These are phyloP conservation scores for Carcinoscorpius rotundicauda DNA, from an alignment of 1,140 invertebrate species.

Conservation along the genomic window DNA sequence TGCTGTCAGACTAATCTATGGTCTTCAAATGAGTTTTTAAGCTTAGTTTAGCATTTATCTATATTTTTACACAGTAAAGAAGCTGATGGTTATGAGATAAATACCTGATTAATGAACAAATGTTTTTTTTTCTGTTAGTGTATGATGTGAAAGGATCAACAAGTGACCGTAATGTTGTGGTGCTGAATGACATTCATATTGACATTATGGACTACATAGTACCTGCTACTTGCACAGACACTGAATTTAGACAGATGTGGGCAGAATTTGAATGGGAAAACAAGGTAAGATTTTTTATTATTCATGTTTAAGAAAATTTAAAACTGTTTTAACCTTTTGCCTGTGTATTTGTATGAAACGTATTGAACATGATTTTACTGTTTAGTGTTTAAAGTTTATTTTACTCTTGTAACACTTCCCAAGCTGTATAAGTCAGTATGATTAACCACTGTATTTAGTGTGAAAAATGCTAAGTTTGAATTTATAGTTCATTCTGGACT, in stretches of 20 bases:
- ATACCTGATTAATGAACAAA: constrained; percentile 1
- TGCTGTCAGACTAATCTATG: too few species aligned
- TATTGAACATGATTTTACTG: too few species aligned
- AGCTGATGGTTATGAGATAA: background rate
- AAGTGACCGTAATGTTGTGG: constrained; percentile 91
- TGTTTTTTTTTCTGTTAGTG: constrained; percentile 42
- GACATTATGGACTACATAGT: constrained; percentile 99
- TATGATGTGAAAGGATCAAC: constrained; percentile 89
- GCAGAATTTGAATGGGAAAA: constrained; percentile 99
- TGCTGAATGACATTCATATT: constrained; percentile 97
- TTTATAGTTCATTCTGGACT: too few species aligned
- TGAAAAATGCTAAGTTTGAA: too few species aligned
- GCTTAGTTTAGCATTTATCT: too few species aligned
- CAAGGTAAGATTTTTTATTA: constrained; percentile 49
- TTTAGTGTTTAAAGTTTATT: too few species aligned
- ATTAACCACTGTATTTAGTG: too few species aligned
- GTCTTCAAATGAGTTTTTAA: too few species aligned
- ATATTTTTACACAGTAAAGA: background rate
- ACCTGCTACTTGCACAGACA: constrained; percentile 87
- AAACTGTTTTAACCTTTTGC: background rate
- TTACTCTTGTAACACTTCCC: too few species aligned
- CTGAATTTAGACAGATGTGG: constrained; percentile 98
- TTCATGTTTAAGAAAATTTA: background rate
- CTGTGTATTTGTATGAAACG: background rate
- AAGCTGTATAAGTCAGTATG: background rate